Evolutionary conservation across 2,113 vertebrate genomes (phyloP).

Genomic region (Paradoxurus hermaphroditus): DNA sequence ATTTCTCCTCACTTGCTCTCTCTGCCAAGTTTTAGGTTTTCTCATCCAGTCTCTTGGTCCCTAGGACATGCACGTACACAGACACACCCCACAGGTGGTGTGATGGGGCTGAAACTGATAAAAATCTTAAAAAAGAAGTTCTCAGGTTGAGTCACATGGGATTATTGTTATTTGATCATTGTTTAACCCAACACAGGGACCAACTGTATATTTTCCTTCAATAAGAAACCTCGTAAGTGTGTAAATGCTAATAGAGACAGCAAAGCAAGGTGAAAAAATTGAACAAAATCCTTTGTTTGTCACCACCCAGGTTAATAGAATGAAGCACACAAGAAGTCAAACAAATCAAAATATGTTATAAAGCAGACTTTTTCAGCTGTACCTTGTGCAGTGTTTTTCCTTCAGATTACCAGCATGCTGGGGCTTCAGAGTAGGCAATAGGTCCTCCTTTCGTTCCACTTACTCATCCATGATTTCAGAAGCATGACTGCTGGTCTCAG

Average conservation of each 20-base stretch:
- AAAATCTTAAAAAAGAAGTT: neutral
- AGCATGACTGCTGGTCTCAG: neutral
- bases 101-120: neutral
- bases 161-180: neutral
- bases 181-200: neutral
- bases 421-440: neutral
- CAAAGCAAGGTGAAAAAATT: neutral
- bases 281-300: neutral
- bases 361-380: neutral
- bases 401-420: neutral
- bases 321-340: neutral
- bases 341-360: neutral
- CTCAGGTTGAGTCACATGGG: neutral
- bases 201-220: neutral
- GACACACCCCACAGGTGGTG: neutral
- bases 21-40: neutral
- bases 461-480: conserved; percentile 1
- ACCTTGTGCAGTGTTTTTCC: neutral
- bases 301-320: neutral
- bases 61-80: neutral
- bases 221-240: neutral
- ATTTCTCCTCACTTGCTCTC: neutral
- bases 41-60: neutral
- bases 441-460: neutral
- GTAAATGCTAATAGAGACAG: neutral